phyloP scores from a whole-genome alignment of 2,888 invertebrate species.

The Micropterix aruncella region DNA sequence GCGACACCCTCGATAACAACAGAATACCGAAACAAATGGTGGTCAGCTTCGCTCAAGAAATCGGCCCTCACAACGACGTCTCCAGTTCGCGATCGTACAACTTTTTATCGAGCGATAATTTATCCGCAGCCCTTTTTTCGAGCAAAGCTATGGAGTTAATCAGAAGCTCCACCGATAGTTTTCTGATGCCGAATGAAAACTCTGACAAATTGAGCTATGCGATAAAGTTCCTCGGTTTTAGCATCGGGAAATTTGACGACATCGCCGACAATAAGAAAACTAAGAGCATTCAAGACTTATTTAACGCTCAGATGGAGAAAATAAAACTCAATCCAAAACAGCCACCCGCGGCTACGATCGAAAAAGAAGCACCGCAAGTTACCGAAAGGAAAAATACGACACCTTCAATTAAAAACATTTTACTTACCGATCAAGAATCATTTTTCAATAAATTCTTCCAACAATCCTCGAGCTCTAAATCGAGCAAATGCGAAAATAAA shows the following conservation, averaged over 20 bases:
- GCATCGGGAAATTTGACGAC: conserved; percentile 65
- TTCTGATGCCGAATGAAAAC: conserved; percentile 15
- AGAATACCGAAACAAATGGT: conserved; percentile 68
- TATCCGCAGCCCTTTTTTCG: conserved; percentile 55
- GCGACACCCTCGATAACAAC: conserved; percentile 69
- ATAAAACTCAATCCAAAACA: background rate
- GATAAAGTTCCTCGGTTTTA: conserved; percentile 60
- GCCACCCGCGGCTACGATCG: conserved; percentile 15
- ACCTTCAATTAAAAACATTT: background rate
- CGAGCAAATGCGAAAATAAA: background rate
- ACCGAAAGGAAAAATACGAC: background rate
- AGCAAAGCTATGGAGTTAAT: conserved; percentile 52
- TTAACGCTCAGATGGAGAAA: conserved; percentile 22
- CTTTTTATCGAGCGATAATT: conserved; percentile 39
- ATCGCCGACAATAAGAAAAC: conserved; percentile 33
- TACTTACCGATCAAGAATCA: conserved; percentile 25
- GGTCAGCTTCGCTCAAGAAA: conserved; percentile 49
- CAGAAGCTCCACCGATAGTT: conserved; percentile 16
- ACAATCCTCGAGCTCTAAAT: conserved; percentile 1
- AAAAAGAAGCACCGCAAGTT: conserved; percentile 12
- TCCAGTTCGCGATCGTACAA: conserved; percentile 49
- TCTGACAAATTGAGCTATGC: conserved; percentile 28
- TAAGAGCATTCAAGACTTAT: conserved; percentile 42
- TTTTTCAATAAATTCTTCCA: conserved; percentile 32
- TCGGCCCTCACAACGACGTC: conserved; percentile 36